These are phyloP conservation scores for Ophonus ardosiacus DNA, from an alignment of 2,888 invertebrate genomes.

Conservation along the genomic window DNA sequence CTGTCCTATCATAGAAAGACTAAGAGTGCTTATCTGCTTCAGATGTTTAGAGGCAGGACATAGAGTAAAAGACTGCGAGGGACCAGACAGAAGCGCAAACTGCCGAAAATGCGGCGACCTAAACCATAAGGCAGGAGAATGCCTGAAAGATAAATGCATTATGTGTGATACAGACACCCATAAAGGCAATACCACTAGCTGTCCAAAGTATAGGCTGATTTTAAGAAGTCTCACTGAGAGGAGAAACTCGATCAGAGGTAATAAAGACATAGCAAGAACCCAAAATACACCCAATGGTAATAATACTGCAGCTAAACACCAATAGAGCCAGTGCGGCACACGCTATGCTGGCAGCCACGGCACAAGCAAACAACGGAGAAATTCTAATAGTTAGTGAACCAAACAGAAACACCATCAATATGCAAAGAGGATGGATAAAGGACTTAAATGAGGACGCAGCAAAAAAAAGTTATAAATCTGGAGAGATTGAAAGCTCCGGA, in stretches of 20 bases:
- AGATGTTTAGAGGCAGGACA: conserved; percentile 49
- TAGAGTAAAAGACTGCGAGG: conserved; percentile 24
- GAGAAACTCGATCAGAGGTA: too few species aligned
- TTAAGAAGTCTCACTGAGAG: background rate
- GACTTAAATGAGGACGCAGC: background rate
- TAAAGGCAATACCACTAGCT: background rate
- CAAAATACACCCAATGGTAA: background rate
- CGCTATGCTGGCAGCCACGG: background rate
- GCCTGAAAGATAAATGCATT: background rate
- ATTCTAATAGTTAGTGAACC: background rate
- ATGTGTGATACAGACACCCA: background rate
- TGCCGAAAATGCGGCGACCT: conserved; percentile 50
- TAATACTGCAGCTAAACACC: background rate
- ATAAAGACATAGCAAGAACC: too few species aligned
- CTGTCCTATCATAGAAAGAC: conserved; percentile 51
- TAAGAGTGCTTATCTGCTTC: conserved; percentile 33
- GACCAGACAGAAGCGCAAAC: conserved; percentile 35
- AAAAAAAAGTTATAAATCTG: background rate
- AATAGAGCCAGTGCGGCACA: conserved; percentile 1
- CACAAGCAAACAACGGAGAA: background rate
- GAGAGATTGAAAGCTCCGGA: too few species aligned
- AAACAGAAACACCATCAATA: background rate
- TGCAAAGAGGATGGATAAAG: background rate
- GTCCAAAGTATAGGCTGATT: background rate
- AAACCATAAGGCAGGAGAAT: conserved; percentile 42